Evolutionary conservation across 2,113 vertebrate genomes (phyloP).

Genomic region (Carettochelys insculpta): DNA sequence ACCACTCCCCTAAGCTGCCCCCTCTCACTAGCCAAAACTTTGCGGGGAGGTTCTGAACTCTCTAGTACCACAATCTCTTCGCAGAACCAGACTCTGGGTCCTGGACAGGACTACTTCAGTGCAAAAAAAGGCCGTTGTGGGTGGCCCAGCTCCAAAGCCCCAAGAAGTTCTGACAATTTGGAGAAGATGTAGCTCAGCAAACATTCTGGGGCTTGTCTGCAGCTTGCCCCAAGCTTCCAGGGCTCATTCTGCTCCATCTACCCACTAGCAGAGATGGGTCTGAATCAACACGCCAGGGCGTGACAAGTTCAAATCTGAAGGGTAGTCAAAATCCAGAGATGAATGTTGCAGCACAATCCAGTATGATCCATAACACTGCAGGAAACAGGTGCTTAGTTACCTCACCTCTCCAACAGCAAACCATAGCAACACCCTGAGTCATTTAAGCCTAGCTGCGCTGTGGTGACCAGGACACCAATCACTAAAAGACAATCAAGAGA

Average conservation of each 20-base stretch:
- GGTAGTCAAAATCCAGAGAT: neutral
- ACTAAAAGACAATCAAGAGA: neutral
- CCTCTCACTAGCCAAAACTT: neutral
- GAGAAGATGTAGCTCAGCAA: neutral
- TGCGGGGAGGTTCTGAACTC: neutral
- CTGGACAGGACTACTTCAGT: neutral
- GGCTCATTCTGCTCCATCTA: neutral
- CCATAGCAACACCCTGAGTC: slow-evolving; percentile 46
- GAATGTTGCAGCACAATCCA: neutral
- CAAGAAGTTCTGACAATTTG: neutral
- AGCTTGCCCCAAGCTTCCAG: neutral
- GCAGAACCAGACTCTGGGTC: neutral
- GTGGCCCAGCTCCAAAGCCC: neutral
- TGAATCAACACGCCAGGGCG: neutral
- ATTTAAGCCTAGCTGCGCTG: slow-evolving; percentile 1
- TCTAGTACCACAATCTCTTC: neutral
- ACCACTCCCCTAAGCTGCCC: neutral
- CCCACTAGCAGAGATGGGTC: neutral
- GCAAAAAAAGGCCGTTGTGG: neutral
- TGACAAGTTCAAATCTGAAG: neutral
- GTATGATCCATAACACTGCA: neutral
- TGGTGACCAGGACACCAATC: neutral
- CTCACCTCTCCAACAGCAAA: neutral
- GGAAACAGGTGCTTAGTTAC: slow-evolving; percentile 12
- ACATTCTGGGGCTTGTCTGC: neutral